These are phyloP conservation scores for Callaeas wilsoni DNA, from an alignment of 2,113 vertebrate species.

Conservation along the genomic window DNA sequence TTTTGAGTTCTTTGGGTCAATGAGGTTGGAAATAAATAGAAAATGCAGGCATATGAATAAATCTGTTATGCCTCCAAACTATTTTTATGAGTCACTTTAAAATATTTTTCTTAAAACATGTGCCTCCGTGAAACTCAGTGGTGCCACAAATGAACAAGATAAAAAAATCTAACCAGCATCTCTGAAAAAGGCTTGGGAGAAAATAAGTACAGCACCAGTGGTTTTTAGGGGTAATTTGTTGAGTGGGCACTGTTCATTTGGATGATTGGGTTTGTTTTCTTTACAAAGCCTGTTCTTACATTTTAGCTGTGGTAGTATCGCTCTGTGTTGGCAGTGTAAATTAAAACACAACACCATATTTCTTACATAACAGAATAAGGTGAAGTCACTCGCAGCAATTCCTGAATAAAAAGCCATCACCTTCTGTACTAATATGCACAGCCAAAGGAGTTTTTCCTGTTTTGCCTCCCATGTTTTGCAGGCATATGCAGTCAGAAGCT, in stretches of 20 bases:
- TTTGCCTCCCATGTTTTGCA: background rate
- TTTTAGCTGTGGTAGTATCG: background rate
- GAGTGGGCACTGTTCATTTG: background rate
- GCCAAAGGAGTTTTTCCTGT: background rate
- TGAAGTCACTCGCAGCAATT: background rate
- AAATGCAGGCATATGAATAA: background rate
- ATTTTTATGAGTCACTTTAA: background rate
- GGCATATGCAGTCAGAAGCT: background rate
- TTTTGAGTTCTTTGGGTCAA: background rate
- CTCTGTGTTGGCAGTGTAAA: background rate
- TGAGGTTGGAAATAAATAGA: background rate
- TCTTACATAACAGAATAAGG: background rate
- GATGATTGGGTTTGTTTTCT: background rate
- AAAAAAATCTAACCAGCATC: background rate
- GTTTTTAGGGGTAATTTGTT: background rate
- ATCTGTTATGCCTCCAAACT: background rate
- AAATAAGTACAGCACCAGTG: background rate
- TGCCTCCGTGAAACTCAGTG: background rate
- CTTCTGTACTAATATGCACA: background rate
- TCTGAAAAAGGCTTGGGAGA: background rate
- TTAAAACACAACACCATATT: background rate
- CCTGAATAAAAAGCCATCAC: background rate
- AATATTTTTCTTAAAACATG: background rate
- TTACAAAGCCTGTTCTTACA: background rate
- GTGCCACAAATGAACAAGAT: background rate